phyloP scores from a whole-genome alignment of 2,888 invertebrate species.

The Hirtodrosophila alboralis region DNA sequence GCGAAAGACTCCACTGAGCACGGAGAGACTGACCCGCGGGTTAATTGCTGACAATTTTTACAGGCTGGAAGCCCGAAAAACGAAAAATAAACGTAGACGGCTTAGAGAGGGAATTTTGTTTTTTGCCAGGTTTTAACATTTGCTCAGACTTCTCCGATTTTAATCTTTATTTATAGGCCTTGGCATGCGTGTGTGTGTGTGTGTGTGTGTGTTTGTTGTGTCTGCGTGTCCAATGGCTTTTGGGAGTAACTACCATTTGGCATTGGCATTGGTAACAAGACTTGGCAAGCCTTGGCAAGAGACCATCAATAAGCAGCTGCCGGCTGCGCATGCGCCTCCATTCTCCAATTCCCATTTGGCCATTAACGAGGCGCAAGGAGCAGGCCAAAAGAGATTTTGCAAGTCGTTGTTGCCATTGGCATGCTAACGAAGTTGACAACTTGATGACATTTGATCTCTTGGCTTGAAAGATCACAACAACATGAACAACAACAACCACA shows the following conservation, averaged over 20 bases:
- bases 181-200: conserved; percentile 27
- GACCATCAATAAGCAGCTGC: conserved; percentile 73
- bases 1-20: conserved; percentile 27
- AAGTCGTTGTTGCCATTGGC: conserved; percentile 59
- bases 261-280: conserved; percentile 63
- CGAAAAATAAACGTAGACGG: conserved; percentile 17
- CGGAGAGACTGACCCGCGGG: conserved; percentile 64
- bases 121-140: conserved; percentile 44
- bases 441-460: conserved; percentile 81
- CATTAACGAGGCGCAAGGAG: conserved; percentile 58
- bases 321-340: conserved; percentile 43
- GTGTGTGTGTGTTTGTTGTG: conserved; percentile 22
- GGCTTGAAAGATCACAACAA: conserved; percentile 40
- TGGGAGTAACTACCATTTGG: conserved; percentile 53
- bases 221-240: conserved; percentile 52
- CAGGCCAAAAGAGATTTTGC: conserved; percentile 52
- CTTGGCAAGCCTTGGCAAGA: conserved; percentile 56
- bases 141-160: conserved; percentile 61
- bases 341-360: conserved; percentile 30
- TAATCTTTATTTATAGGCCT: conserved; percentile 76
- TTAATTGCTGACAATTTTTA: conserved; percentile 76
- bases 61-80: conserved; percentile 19
- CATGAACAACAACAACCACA: conserved; percentile 3
- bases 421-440: conserved; percentile 82
- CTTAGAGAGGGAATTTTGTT: conserved; percentile 50